phyloP scores from a whole-genome alignment of 2,113 vertebrate species.

The Gymnarchus niloticus region DNA sequence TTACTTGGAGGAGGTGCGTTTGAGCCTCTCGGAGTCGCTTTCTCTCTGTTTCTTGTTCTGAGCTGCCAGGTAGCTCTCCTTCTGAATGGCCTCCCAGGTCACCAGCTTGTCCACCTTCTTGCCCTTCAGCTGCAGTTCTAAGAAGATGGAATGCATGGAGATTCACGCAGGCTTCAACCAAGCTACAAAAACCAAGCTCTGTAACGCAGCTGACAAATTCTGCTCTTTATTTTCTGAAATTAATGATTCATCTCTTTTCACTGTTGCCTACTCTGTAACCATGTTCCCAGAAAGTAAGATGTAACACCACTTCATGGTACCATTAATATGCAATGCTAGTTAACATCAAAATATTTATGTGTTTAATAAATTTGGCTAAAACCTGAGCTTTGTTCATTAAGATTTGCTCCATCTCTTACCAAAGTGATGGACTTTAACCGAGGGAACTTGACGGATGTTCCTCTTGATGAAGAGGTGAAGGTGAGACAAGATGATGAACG shows the following conservation, averaged over 20 bases:
- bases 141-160: neutral
- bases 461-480: constrained; percentile 68
- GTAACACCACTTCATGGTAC: neutral
- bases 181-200: neutral
- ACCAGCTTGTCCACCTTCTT: constrained; percentile 61
- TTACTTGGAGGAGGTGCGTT: constrained; percentile 76
- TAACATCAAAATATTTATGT: neutral
- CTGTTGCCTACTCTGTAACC: neutral
- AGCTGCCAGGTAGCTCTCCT: constrained; percentile 71
- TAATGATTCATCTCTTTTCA: neutral
- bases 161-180: neutral
- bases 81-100: constrained; percentile 81
- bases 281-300: neutral
- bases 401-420: constrained; percentile 51
- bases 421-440: constrained; percentile 52
- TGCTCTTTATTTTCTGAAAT: neutral
- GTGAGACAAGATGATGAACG: constrained; percentile 81
- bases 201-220: neutral
- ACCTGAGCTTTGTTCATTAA: neutral
- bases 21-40: constrained; percentile 73
- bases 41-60: constrained; percentile 66
- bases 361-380: neutral
- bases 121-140: constrained; percentile 55
- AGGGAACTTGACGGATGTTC: constrained; percentile 50
- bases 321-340: neutral